phyloP scores from a whole-genome alignment of 2,888 invertebrate species.

The Drosophila prostipennis region DNA sequence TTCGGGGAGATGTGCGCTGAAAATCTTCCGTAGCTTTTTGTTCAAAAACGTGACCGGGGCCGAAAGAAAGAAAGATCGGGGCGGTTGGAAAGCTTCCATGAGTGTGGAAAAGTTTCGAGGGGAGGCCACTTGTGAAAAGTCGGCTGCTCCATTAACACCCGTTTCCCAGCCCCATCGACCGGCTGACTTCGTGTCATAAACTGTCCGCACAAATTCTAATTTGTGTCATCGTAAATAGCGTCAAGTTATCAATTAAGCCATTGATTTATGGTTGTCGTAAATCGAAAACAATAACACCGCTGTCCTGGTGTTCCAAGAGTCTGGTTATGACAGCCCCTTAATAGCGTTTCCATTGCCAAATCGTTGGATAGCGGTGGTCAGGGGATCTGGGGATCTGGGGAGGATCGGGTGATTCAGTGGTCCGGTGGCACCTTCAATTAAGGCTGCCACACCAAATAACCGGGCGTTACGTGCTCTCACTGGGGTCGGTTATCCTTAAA shows the following conservation, averaged over 20 bases:
- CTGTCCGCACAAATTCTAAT: conserved; percentile 78
- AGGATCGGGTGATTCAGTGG: too few relatives aligned
- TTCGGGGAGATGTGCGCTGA: conserved; percentile 22
- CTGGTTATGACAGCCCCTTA: conserved; percentile 75
- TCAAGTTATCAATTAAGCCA: conserved; percentile 77
- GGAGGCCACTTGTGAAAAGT: conserved; percentile 24
- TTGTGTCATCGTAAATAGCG: conserved; percentile 79
- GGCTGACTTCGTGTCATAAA: conserved; percentile 57
- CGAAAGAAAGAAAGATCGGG: conserved; percentile 15
- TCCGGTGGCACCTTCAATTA: conserved; percentile 66
- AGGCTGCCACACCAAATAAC: conserved; percentile 72
- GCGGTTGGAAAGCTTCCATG: conserved; percentile 59
- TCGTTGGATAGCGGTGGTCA: conserved; percentile 1
- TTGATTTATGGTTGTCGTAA: conserved; percentile 75
- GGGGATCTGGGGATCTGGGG: not conserved
- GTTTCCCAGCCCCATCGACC: conserved; percentile 1
- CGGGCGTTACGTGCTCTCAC: conserved; percentile 53
- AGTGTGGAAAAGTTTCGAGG: conserved; percentile 57
- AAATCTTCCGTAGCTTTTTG: conserved; percentile 61
- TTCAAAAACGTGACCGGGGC: conserved; percentile 60
- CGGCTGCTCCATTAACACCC: conserved; percentile 59
- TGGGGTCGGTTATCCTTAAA: conserved; percentile 63
- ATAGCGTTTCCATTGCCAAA: conserved; percentile 72
- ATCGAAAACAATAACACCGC: conserved; percentile 75
- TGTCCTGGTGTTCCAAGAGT: conserved; percentile 17